Evolutionary conservation across 2,888 invertebrate species (phyloP), one percentile per base, ranked within the genome.

Genomic region (Orchestes rusci): DNA sequence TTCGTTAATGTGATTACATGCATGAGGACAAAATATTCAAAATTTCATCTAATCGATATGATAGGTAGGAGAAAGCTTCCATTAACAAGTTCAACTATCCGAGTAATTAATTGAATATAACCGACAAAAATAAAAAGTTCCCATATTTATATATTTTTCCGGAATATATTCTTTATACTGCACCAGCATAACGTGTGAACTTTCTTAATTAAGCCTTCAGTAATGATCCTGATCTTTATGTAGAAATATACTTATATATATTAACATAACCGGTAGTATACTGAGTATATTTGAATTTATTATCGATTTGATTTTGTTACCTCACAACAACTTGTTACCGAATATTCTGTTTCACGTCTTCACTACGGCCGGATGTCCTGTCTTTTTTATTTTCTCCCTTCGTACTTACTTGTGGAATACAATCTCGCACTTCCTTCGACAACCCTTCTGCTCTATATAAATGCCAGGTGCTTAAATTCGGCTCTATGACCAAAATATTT

Each of bases 371-470:
- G 62, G 62, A 62, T 59, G 59, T 62, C 62, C 62, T 62, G 62
- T 57, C 55, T 55, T 39, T 61, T 59, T 55, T 39, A 60, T 59
- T 61, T 56, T 52, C 50, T n/a, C n/a, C 57, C 57, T 58, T 58
- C 58, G 58, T 59, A 59, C 60, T 56, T 58, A 60, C 60, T 60
- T 61, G 57, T 61, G 60, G 61, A 61, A 61, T 61, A 61, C 54
- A 60, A 62, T 60, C 60, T 59, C 39, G 50, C 52, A 61, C 60
- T 62, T 62, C 62, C 62, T 60, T 34, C 53, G 41, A 51, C 52
- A 53, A 53, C 51, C 57, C 53, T 54, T 51, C 44, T 36, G 40
- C 40, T 32, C 13, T 43, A 19, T 43, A 49, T 38, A 35, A 40
- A 46, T 38, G 38, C 41, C 45, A 46, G 41, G 32, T 46, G 39